Conservation (phyloP, 1,140 invertebrate species). For the Choristoneura fumiferana region DNA sequence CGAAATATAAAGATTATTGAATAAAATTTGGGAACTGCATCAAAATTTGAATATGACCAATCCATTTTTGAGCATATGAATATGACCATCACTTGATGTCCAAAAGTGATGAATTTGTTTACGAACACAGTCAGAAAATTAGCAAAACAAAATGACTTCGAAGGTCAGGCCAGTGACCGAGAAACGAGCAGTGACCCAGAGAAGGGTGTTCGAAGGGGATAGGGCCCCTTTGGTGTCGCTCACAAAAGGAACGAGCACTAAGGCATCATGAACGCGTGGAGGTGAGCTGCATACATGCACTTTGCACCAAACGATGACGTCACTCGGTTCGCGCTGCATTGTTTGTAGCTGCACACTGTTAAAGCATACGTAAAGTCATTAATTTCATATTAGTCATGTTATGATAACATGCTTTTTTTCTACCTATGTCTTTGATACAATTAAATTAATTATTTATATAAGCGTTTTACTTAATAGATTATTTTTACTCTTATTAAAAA, state of each 20-base stretch:
- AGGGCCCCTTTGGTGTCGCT: conserved; percentile 74
- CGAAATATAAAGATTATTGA: too few relatives aligned
- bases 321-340: conserved; percentile 60
- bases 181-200: conserved; percentile 66
- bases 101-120: too few relatives aligned
- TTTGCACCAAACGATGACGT: conserved; percentile 75
- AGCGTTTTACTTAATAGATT: too few relatives aligned
- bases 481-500: too few relatives aligned
- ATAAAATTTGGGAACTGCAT: too few relatives aligned
- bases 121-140: too few relatives aligned
- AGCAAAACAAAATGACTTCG: conserved; percentile 23
- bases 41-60: too few relatives aligned
- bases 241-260: conserved; percentile 73
- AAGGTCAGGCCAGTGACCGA: conserved; percentile 51
- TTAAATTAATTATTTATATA: too few relatives aligned
- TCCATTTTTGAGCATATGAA: too few relatives aligned
- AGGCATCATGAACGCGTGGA: conserved; percentile 61
- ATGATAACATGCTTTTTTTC: neutral
- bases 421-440: neutral
- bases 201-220: conserved; percentile 73
- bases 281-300: conserved; percentile 72
- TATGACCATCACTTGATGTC: too few relatives aligned
- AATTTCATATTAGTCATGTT: neutral
- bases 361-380: conserved; percentile 3
- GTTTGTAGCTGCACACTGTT: conserved; percentile 59